Base-by-base conservation (phyloP, 2,113 vertebrate species). In the Theristicus caerulescens region DNA sequence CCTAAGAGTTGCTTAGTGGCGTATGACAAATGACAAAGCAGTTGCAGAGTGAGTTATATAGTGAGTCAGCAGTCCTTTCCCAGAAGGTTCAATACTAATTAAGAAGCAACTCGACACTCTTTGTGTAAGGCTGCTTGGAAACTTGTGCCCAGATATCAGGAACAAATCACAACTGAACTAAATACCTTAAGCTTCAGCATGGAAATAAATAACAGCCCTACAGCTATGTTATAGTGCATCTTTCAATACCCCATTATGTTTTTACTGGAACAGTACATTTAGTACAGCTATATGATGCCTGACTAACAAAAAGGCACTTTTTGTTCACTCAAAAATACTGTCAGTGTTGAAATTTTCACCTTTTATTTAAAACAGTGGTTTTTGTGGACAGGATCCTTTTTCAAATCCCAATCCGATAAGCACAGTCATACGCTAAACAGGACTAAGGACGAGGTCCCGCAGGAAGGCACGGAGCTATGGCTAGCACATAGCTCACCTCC, bases 41-140 rank as follows among this genome's bases (percentile, higher is more conserved):
- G 84, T 65, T 87, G 52, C 71, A 82, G 58, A 87, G 80, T 84
- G 95, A 95, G 94, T 90, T 96, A 85, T 90, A 76, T 49, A 91
- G 93, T 97, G 96, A 97, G 95, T 96, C 96, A 96, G 96, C 96
- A 96, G 64, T 87, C 62, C 91, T 91, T 94, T 88, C 89, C 86
- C 84, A 93, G 91, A 85, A 96, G 87, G 95, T 89, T 96, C 96
- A 94, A 96, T 96, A 93, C 66, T 94, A 94, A 96, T 94, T 95
- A 95, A 96, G 82, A 94, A 58, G 67, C 55, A 82, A 93, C 86
- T 85, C 8, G 5, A 91, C 88, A 95, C n/a, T 22, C 44, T 85
- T 66, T 88, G 32, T 13, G 27, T 42, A 71, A 91, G 64, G 66
- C 74, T 61, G 65, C 89, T 94, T 80, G 74, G 85, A 97, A 97